Evolutionary conservation across 2,888 invertebrate species (phyloP).

Genomic region (Iphiclides podalirius): DNA sequence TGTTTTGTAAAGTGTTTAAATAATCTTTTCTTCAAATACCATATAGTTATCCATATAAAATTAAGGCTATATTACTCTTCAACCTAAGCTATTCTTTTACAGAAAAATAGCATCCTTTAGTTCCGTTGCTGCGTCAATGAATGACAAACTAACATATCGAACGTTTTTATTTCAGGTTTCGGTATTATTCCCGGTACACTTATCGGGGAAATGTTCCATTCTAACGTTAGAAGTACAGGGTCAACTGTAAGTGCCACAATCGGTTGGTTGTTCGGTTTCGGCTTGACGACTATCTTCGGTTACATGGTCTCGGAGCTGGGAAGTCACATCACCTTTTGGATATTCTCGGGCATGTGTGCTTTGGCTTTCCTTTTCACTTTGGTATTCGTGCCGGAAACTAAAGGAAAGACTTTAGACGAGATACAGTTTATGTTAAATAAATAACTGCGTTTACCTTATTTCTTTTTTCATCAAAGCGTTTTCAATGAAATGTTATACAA

Average conservation of each 20-base stretch:
- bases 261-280: slow-evolving; percentile 30
- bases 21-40: too few relatives aligned
- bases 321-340: slow-evolving; percentile 81
- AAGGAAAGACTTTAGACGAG: slow-evolving; percentile 86
- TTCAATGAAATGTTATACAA: too few relatives aligned
- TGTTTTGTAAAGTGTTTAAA: too few relatives aligned
- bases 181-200: slow-evolving; percentile 32
- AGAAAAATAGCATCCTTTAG: too few relatives aligned
- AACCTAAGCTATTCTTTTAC: too few relatives aligned
- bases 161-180: slow-evolving; percentile 31
- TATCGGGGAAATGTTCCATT: slow-evolving; percentile 33
- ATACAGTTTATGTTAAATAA: slow-evolving; percentile 81
- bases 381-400: slow-evolving; percentile 87
- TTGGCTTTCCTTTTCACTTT: slow-evolving; percentile 82
- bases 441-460: slow-evolving; percentile 28
- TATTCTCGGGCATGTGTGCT: slow-evolving; percentile 69
- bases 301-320: slow-evolving; percentile 61
- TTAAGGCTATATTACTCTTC: too few relatives aligned
- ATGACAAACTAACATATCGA: too few relatives aligned
- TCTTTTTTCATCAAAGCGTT: neutral
- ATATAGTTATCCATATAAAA: too few relatives aligned
- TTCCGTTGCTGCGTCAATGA: too few relatives aligned
- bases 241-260: slow-evolving; percentile 28
- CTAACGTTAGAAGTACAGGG: slow-evolving; percentile 33
- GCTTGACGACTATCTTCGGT: slow-evolving; percentile 29